phyloP scores from a whole-genome alignment of 2,888 invertebrate species.

The Parnassius mnemosyne region DNA sequence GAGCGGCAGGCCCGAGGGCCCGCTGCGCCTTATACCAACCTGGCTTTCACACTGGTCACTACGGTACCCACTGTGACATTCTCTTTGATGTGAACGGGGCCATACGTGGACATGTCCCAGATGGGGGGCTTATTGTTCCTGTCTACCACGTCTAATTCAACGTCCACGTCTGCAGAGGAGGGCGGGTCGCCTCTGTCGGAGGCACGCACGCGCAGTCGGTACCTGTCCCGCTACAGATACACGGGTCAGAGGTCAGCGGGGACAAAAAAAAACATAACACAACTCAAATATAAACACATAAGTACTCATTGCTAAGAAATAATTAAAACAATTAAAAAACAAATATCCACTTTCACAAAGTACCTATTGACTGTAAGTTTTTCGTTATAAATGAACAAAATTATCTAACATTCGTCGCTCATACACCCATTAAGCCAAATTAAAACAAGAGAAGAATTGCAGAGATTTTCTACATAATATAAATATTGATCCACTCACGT shows the following conservation, averaged over 20 bases:
- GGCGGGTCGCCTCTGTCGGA: slow-evolving; percentile 96
- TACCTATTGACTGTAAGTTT: slow-evolving; percentile 48
- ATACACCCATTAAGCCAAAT: slow-evolving; percentile 72
- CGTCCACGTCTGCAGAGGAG: slow-evolving; percentile 97
- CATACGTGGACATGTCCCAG: slow-evolving; percentile 97
- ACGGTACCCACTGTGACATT: slow-evolving; percentile 99
- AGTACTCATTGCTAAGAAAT: slow-evolving; percentile 75
- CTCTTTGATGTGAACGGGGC: slow-evolving; percentile 98
- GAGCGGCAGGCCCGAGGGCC: slow-evolving; percentile 73
- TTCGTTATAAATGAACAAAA: slow-evolving; percentile 37
- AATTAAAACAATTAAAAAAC: slow-evolving; percentile 66
- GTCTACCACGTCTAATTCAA: slow-evolving; percentile 99
- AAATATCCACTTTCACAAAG: slow-evolving; percentile 64
- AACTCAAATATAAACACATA: slow-evolving; percentile 80
- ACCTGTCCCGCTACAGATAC: slow-evolving; percentile 96
- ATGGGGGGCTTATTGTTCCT: slow-evolving; percentile 98
- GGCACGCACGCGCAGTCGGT: slow-evolving; percentile 97
- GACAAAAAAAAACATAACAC: slow-evolving; percentile 82
- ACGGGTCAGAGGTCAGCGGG: slow-evolving; percentile 87
- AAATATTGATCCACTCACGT: slow-evolving; percentile 53
- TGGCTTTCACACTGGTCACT: slow-evolving; percentile 99
- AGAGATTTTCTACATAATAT: slow-evolving; percentile 49
- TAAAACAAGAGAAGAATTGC: slow-evolving; percentile 63
- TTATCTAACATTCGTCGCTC: slow-evolving; percentile 58
- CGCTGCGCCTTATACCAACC: slow-evolving; percentile 90